Evolutionary conservation across 2,113 vertebrate genomes (phyloP).

Genomic region (Mus musculus): DNA sequence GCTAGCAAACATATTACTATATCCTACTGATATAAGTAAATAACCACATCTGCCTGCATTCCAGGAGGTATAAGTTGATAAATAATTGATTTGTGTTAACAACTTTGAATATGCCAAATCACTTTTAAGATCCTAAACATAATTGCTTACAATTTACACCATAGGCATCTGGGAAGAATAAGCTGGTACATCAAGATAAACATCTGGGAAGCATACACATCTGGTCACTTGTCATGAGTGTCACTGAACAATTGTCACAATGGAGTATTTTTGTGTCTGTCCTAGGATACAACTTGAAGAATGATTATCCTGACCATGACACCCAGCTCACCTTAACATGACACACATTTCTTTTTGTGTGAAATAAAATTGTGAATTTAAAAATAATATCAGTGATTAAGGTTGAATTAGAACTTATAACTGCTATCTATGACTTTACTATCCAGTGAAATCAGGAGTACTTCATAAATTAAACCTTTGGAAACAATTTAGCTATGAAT

Average conservation of each 20-base stretch:
- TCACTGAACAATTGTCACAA: neutral
- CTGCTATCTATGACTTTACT: too few species aligned
- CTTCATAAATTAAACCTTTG: neutral
- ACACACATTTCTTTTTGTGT: neutral
- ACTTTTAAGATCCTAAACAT: neutral
- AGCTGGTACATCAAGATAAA: neutral
- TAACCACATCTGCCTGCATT: neutral
- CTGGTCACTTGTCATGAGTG: neutral
- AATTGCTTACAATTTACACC: too few species aligned
- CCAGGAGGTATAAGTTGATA: neutral
- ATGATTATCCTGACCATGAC: neutral
- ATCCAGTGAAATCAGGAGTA: too few species aligned
- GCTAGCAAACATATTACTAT: neutral
- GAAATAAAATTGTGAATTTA: neutral
- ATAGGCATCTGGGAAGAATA: neutral
- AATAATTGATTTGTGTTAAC: neutral
- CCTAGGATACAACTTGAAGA: too few species aligned
- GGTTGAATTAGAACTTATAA: neutral
- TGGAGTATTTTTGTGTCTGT: too few species aligned
- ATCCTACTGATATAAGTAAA: neutral
- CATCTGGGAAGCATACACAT: neutral
- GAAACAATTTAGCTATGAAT: too few species aligned
- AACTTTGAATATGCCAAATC: neutral
- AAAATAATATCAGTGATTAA: neutral
- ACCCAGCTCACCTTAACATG: neutral